A percentile compares a stretch with the other conserved stretches of the same genome.
Conservation (phyloP, 2,888 invertebrate genomes). For the Xylota sylvarum region DNA sequence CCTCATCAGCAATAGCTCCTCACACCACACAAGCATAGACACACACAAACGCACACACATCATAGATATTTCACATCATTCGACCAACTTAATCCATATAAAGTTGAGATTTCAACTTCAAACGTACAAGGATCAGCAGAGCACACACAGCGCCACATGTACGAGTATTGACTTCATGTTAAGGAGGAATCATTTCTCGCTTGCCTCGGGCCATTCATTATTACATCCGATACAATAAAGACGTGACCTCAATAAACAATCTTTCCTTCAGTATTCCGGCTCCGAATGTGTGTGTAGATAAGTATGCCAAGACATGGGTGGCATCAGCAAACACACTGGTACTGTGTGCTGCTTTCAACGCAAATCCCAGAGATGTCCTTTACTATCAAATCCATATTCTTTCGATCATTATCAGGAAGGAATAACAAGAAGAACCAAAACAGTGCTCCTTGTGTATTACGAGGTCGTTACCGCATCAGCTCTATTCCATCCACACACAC, state of each 20-base stretch:
- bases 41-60: not conserved
- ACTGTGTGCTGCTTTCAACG: constrained; percentile 48
- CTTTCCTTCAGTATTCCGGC: constrained; percentile 52
- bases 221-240: constrained; percentile 79
- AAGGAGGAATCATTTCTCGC: constrained; percentile 70
- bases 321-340: constrained; percentile 49
- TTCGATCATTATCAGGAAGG: constrained; percentile 69
- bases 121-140: constrained; percentile 65
- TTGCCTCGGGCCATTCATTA: constrained; percentile 78
- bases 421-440: constrained; percentile 31
- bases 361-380: constrained; percentile 73
- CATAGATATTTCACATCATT: constrained; percentile 33
- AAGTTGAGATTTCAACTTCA: constrained; percentile 76
- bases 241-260: constrained; percentile 79
- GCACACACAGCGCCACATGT: constrained; percentile 38
- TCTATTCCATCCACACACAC: not conserved
- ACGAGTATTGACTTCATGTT: constrained; percentile 57
- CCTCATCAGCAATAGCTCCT: constrained; percentile 9
- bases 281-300: not conserved
- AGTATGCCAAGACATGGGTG: constrained; percentile 43
- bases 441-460: constrained; percentile 3
- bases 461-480: constrained; percentile 29
- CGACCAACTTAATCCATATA: constrained; percentile 74
- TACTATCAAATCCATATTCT: constrained; percentile 72
- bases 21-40: not conserved